Base-by-base conservation (phyloP, 2,113 vertebrate genomes). In the Ceyx margarethae region DNA sequence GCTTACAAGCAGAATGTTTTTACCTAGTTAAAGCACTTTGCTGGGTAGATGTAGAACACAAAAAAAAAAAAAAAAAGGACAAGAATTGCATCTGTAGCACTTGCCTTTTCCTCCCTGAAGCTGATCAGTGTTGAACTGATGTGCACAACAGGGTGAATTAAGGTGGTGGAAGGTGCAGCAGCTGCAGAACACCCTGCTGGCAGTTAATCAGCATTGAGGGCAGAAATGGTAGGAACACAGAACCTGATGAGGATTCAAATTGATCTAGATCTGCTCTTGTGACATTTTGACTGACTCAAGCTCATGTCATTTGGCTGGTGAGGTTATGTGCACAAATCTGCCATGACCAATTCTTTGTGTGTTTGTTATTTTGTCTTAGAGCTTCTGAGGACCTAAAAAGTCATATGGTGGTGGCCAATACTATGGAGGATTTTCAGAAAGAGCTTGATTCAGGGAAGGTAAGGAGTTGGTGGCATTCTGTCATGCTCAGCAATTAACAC, bases 361-460 rank as follows among this genome's bases (percentile, higher is more conserved):
- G 50, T 53, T 5, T 21, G 20, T 45, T 45, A 48, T 48, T 37
- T 62, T 37, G 80, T 50, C 17, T 68, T 89, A 99, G 99, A 96
- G 99, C 99, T 3, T 98, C 97, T 15, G 96, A 98, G 94, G 99
- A 99, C 90, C 94, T 99, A 80, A 98, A 97, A 85, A 97, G 77
- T 61, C 98, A 99, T 91, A 99, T 99, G 99, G 98, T 99, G 80
- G 98, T 97, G 57, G 98, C 97, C 11, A 97, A 98, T 95, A 98
- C 97, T 11, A 98, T 99, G 98, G 99, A 99, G 54, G 97, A 99
- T 77, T 99, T 99, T 95, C 99, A 99, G 95, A 99, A 98, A 89
- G 97, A 98, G 29, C 95, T 99, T 54, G 99, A 99, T 87, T 97
- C 98, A 89, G 99, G 99, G 95, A 99, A 98, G 97, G 99, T 99